Evolutionary conservation across 2,797 vertebrate genomes (phyloP).

Genomic region (Balearica regulorum): DNA sequence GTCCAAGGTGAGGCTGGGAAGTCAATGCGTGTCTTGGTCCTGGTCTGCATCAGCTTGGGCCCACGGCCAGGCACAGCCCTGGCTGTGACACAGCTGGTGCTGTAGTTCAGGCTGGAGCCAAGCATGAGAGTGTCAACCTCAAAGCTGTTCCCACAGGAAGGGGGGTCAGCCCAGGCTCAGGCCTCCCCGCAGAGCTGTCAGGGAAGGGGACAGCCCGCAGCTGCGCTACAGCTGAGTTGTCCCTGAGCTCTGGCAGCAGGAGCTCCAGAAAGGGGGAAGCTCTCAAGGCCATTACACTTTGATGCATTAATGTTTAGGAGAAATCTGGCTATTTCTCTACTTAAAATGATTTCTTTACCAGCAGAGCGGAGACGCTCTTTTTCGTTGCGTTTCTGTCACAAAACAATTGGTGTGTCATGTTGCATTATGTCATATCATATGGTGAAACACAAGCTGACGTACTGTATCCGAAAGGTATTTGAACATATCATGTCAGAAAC

Average conservation of each 20-base stretch:
- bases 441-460: constrained; percentile 54
- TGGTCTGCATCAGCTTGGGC: fast-evolving
- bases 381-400: constrained; percentile 48
- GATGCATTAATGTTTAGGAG: background rate
- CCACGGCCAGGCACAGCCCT: fast-evolving
- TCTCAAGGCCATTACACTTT: background rate
- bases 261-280: background rate
- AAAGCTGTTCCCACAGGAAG: background rate
- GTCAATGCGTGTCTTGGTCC: fast-evolving
- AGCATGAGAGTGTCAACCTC: fast-evolving
- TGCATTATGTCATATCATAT: constrained; percentile 39
- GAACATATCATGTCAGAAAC: constrained; percentile 55
- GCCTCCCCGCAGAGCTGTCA: background rate
- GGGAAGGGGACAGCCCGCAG: background rate
- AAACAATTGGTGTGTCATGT: constrained; percentile 53
- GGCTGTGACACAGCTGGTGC: background rate
- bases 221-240: background rate
- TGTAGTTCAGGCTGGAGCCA: background rate
- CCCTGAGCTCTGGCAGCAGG: background rate
- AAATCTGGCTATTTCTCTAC: background rate
- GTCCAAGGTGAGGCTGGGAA: background rate
- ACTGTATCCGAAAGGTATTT: constrained; percentile 61
- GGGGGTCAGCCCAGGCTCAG: background rate
- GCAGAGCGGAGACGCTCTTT: background rate
- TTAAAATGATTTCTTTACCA: constrained; percentile 27